phyloP scores from a whole-genome alignment of 2,888 invertebrate genomes.

The Limnephilus auricula region DNA sequence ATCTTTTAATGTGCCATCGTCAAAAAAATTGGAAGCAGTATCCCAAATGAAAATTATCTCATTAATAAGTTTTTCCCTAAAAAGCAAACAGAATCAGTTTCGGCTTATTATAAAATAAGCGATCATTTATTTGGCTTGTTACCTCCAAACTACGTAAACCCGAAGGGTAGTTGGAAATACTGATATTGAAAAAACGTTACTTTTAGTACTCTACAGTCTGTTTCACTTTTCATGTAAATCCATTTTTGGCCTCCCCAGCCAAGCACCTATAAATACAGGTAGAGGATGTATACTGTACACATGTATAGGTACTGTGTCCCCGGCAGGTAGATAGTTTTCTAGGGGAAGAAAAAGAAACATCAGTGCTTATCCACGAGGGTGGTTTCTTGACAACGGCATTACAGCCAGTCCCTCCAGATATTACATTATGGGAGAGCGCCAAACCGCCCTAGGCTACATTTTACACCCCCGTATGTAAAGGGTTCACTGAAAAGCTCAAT shows the following conservation, averaged over 20 bases:
- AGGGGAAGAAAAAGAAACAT: slow-evolving; percentile 51
- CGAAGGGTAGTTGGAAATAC: slow-evolving; percentile 8
- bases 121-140: slow-evolving; percentile 17
- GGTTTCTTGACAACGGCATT: slow-evolving; percentile 59
- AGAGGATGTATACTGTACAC: neutral
- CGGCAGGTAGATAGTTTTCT: slow-evolving; percentile 38
- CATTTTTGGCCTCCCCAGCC: slow-evolving; percentile 41
- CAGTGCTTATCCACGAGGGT: slow-evolving; percentile 59
- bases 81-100: neutral
- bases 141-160: slow-evolving; percentile 12
- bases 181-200: slow-evolving; percentile 55
- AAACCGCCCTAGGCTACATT: slow-evolving; percentile 59
- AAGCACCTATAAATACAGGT: neutral
- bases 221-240: slow-evolving; percentile 57
- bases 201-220: slow-evolving; percentile 55
- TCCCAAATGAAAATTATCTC: neutral
- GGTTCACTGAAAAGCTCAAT: slow-evolving; percentile 55
- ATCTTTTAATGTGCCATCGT: neutral
- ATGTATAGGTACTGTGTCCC: neutral
- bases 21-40: neutral
- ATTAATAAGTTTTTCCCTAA: neutral
- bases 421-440: slow-evolving; percentile 59
- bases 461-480: slow-evolving; percentile 57
- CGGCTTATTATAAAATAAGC: slow-evolving; percentile 35
- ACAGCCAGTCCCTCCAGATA: slow-evolving; percentile 58